Percentiles rank a stretch among this genome's conserved stretches.
Conservation (phyloP, 2,888 invertebrate genomes). For the Resseliella maxima region DNA sequence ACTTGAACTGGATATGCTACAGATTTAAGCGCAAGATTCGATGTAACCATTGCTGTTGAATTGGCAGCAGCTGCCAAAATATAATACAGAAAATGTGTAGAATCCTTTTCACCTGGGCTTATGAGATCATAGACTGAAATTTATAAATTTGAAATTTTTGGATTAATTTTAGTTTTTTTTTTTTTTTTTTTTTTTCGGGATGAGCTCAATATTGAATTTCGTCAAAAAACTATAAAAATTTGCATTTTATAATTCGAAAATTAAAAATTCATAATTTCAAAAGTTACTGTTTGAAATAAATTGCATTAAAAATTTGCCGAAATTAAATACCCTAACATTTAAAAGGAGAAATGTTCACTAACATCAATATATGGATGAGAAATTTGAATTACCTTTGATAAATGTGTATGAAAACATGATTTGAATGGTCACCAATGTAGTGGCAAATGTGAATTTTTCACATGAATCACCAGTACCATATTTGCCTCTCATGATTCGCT, state of each 20-base stretch:
- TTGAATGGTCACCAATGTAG: constrained; percentile 89
- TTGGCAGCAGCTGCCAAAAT: constrained; percentile 87
- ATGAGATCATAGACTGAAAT: constrained; percentile 63
- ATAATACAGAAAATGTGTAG: constrained; percentile 81
- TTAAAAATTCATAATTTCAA: no score
- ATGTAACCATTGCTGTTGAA: constrained; percentile 93
- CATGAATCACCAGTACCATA: constrained; percentile 75
- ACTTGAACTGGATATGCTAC: constrained; percentile 98
- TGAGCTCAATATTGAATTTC: no score
- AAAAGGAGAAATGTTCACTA: no score
- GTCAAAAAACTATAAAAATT: no score
- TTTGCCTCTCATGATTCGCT: constrained; percentile 91
- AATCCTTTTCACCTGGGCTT: constrained; percentile 75
- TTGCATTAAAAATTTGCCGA: no score
- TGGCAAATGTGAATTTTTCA: constrained; percentile 84
- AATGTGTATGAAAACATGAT: constrained; percentile 90
- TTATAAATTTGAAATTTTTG: background rate
- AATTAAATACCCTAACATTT: no score
- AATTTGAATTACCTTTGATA: constrained; percentile 77
- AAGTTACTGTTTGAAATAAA: no score
- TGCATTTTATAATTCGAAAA: no score
- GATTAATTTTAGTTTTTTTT: background rate
- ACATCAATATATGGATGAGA: no score
- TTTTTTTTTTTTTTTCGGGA: no score
- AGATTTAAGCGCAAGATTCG: constrained; percentile 95